phyloP scores from a whole-genome alignment of 2,797 vertebrate genomes.

The Notolabrus celidotus region DNA sequence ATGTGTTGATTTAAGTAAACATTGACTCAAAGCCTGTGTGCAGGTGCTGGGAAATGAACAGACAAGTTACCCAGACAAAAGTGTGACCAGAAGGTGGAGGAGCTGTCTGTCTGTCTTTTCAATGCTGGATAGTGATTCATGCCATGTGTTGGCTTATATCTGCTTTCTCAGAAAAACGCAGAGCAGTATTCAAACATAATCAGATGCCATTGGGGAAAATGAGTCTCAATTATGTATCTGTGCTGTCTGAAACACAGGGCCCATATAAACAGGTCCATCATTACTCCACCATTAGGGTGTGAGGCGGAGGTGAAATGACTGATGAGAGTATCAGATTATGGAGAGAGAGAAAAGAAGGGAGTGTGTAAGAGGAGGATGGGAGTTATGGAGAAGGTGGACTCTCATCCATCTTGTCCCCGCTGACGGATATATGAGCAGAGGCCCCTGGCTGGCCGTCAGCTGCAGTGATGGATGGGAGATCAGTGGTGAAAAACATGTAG shows the following conservation, averaged over 20 bases:
- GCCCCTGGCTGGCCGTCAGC: conserved; percentile 36
- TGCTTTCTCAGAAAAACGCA: conserved; percentile 41
- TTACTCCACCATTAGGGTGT: conserved; percentile 39
- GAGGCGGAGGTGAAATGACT: conserved; percentile 51
- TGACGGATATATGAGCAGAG: conserved; percentile 49
- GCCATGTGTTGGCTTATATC: conserved; percentile 32
- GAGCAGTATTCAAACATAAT: conserved; percentile 38
- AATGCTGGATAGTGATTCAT: conserved; percentile 13
- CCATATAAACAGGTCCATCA: conserved; percentile 55
- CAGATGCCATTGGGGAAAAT: conserved; percentile 52
- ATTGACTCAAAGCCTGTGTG: neutral
- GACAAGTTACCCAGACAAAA: conserved; percentile 5
- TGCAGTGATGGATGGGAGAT: conserved; percentile 54
- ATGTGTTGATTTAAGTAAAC: conserved; percentile 22
- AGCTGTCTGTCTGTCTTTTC: conserved; percentile 2
- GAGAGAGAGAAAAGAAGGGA: neutral
- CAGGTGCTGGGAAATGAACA: neutral
- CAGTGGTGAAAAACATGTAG: conserved; percentile 60
- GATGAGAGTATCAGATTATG: conserved; percentile 52
- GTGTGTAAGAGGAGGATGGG: conserved; percentile 18
- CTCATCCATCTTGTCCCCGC: conserved; percentile 56
- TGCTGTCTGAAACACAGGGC: conserved; percentile 22
- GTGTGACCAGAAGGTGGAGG: neutral
- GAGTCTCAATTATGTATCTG: conserved; percentile 47
- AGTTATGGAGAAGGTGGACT: conserved; percentile 59